Evolutionary conservation across 1,140 invertebrate species (phyloP), one percentile per base, ranked within the genome.

Genomic region (Drosophila dunni): DNA sequence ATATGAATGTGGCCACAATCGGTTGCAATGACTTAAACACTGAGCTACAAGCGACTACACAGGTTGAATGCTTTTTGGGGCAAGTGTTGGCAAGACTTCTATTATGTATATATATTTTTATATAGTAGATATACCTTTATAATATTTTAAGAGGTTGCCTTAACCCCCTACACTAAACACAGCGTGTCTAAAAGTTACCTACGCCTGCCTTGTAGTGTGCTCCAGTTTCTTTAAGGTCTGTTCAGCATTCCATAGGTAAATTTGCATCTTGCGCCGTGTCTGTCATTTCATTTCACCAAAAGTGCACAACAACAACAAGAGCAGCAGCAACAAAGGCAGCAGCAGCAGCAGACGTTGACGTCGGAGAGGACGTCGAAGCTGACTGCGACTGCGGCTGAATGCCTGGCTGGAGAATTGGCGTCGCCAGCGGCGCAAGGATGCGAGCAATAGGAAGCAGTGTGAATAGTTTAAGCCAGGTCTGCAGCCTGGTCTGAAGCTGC

Each of bases 261-360:
- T 89, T 88, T 88, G 84, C 84, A 88, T 88, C 84, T 88, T 83
- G 84, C 65, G 84, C 56, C 78, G 84, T 78, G 84, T 84, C 84
- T 88, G 84, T 88, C 84, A 88, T 88, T 86, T 86, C 82, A 86
- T 86, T 88, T 89, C 84, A 80, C 84, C 79, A 79, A 86, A 86
- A 85, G 81, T 84, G 85, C 81, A 85, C 77, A 82, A 45, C 78
- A 81, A 44, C 65, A 78, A 57, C 50, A 50, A 44, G 24, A 15
- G 15, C 71, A 58, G 50, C 63, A 58, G 50, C 57, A 64, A 34
- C 79, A 58, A 48, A 34, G 10, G 58, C 67, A 13, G 44, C 40
- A 48, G 53, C 57, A 64, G 66, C 74, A 58, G 45, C 69, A 81
- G 75, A 77, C 73, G 77, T 54, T 58, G 64, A 58, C 62, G 54